phyloP scores from a whole-genome alignment of 2,797 vertebrate species.

The Varecia variegata region DNA sequence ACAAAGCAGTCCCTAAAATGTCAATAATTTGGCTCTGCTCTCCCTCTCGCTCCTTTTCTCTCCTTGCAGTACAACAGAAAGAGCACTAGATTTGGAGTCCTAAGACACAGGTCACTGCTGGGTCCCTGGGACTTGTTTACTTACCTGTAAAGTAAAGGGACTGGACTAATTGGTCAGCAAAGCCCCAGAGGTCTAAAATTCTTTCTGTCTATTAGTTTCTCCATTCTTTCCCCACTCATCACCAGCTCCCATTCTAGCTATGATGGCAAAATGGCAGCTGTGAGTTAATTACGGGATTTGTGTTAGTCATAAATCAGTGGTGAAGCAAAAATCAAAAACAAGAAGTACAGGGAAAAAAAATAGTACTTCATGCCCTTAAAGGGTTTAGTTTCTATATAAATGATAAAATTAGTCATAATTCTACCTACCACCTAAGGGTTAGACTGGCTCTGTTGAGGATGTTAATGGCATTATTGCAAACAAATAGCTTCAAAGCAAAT shows the following conservation, averaged over 20 bases:
- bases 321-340: slow-evolving; percentile 17
- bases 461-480: slow-evolving; percentile 47
- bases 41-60: background rate
- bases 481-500: slow-evolving; percentile 61
- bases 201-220: background rate
- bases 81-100: background rate
- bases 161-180: background rate
- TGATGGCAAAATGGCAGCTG: background rate
- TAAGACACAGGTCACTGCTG: background rate
- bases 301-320: background rate
- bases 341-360: slow-evolving; percentile 27
- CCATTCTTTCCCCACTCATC: background rate
- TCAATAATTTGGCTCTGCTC: background rate
- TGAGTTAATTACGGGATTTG: background rate
- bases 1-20: background rate
- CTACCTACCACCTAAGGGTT: slow-evolving; percentile 49
- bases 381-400: background rate
- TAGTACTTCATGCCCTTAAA: background rate
- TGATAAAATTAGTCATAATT: slow-evolving; percentile 55
- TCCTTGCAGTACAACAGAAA: background rate
- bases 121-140: background rate
- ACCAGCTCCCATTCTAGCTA: background rate
- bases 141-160: background rate
- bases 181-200: background rate
- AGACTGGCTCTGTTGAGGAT: slow-evolving; percentile 51